Percentiles rank a stretch among this genome's conserved stretches.
These are phyloP conservation scores for Cardinalis cardinalis DNA, from an alignment of 2,113 vertebrate species.

Conservation along the genomic window DNA sequence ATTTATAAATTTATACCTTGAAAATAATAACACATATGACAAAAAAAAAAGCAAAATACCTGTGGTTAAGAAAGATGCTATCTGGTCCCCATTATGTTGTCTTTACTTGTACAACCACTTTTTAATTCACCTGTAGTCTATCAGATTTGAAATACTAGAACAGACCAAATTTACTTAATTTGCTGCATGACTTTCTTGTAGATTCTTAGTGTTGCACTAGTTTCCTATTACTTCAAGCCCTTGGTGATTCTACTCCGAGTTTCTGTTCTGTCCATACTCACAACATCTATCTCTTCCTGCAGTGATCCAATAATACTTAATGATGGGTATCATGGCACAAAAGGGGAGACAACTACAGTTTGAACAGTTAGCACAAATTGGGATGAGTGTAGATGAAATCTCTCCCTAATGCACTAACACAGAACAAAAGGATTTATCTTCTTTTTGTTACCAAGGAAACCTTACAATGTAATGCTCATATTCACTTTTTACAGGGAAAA, in stretches of 20 bases:
- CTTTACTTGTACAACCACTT: not conserved
- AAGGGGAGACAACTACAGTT: slow-evolving; percentile 15
- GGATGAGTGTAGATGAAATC: slow-evolving; percentile 27
- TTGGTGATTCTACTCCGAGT: not conserved
- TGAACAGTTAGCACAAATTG: slow-evolving; percentile 39
- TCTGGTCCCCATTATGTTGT: not conserved
- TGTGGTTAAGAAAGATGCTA: not conserved
- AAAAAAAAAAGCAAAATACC: not conserved
- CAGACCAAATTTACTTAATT: not conserved
- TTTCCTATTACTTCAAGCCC: not conserved
- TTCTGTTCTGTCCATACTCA: not conserved
- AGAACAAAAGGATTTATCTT: slow-evolving; percentile 54
- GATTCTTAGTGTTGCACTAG: not conserved
- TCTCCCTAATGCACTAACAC: slow-evolving; percentile 3
- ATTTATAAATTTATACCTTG: not conserved
- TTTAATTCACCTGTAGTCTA: not conserved
- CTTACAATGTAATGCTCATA: not conserved
- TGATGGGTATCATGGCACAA: slow-evolving; percentile 29
- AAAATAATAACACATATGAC: not conserved
- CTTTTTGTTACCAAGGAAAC: slow-evolving; percentile 58
- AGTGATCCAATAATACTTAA: slow-evolving; percentile 49
- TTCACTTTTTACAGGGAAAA: slow-evolving; percentile 7
- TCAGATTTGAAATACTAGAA: not conserved
- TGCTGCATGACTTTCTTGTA: not conserved
- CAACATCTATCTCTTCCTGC: not conserved